Conservation (phyloP, 2,888 invertebrate genomes). For the Heliconius ethilla region DNA sequence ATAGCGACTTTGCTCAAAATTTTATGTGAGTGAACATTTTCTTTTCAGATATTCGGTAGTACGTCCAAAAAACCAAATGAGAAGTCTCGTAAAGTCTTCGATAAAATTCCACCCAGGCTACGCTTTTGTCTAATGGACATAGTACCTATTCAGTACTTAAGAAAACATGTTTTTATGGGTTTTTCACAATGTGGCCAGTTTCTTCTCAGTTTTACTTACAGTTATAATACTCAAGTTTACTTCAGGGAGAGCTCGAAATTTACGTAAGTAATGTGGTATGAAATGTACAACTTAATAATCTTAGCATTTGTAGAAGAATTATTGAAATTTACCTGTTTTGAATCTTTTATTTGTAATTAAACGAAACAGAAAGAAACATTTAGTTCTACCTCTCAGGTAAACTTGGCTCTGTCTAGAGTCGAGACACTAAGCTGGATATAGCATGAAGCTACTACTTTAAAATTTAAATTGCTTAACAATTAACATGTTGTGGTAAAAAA, state of each 20-base stretch:
- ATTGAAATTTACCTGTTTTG: not conserved
- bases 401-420: no score
- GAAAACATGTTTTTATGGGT: conserved; percentile 95
- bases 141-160: conserved; percentile 79
- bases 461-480: not conserved
- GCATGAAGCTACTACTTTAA: no score
- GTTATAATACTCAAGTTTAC: conserved; percentile 76
- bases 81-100: conserved; percentile 76
- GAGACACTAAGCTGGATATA: no score
- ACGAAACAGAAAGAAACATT: not conserved
- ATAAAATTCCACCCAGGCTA: conserved; percentile 81
- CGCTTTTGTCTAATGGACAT: conserved; percentile 84
- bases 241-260: conserved; percentile 80
- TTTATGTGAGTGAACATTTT: conserved; percentile 31
- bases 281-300: not conserved
- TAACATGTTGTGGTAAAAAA: not conserved
- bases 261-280: conserved; percentile 60
- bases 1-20: conserved; percentile 23
- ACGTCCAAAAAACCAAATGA: conserved; percentile 74
- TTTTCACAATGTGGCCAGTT: conserved; percentile 97
- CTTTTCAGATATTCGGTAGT: conserved; percentile 75
- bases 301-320: not conserved
- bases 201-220: conserved; percentile 92
- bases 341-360: not conserved
- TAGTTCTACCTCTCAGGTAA: not conserved